phyloP scores from a whole-genome alignment of 2,113 vertebrate species.

The Malaclemys terrapin region DNA sequence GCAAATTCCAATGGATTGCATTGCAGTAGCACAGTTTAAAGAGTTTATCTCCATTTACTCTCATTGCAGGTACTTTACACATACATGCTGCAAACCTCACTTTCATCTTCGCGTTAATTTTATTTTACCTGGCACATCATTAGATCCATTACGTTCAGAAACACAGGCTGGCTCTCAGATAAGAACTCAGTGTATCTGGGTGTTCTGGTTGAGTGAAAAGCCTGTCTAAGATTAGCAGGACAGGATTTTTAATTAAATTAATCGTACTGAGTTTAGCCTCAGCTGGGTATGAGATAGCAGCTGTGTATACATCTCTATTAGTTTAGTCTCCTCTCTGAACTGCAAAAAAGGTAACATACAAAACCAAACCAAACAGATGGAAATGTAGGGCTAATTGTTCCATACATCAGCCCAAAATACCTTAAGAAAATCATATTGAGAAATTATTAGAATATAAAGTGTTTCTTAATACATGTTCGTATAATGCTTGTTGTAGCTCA shows the following conservation, averaged over 20 bases:
- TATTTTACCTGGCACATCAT: conserved; percentile 40
- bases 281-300: conserved; percentile 58
- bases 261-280: conserved; percentile 52
- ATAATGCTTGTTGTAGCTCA: conserved; percentile 28
- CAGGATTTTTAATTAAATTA: conserved; percentile 67
- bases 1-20: not conserved
- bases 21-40: not conserved
- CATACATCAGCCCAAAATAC: conserved; percentile 12
- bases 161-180: conserved; percentile 60
- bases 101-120: not conserved
- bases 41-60: not conserved
- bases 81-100: conserved; percentile 29
- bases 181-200: conserved; percentile 68
- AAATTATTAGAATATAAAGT: conserved; percentile 26
- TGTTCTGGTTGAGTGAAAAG: conserved; percentile 52
- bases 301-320: conserved; percentile 56
- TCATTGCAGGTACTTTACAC: conserved; percentile 17
- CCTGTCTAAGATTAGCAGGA: conserved; percentile 34
- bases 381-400: conserved; percentile 47
- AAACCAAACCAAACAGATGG: not conserved
- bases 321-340: conserved; percentile 52
- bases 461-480: conserved; percentile 15
- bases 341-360: conserved; percentile 52
- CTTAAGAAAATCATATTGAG: conserved; percentile 35
- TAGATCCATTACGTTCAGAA: conserved; percentile 53